A percentile compares a stretch with the other conserved stretches of the same genome.
Conservation (phyloP, 2,797 vertebrate species). For the Tangara arthus region DNA sequence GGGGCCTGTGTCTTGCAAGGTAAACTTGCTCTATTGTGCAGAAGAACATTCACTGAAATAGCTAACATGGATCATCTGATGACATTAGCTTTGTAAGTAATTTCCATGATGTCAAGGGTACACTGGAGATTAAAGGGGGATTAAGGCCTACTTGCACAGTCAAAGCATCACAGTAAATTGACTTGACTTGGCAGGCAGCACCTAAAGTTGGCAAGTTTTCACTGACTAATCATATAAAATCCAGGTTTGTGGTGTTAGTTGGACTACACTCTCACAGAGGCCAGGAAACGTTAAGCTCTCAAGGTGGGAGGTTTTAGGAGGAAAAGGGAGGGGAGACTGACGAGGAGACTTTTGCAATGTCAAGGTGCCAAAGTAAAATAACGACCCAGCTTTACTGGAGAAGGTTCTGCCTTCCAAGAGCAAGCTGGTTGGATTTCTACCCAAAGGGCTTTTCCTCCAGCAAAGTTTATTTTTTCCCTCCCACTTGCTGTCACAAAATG, state of each 20-base stretch:
- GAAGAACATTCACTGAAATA: constrained; percentile 67
- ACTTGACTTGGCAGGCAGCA: constrained; percentile 73
- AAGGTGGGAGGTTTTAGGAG: constrained; percentile 80
- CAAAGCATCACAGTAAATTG: constrained; percentile 75
- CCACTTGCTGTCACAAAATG: constrained; percentile 77
- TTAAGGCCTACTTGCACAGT: constrained; percentile 72
- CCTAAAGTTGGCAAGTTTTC: constrained; percentile 72
- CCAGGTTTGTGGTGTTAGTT: constrained; percentile 63
- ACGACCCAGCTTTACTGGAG: constrained; percentile 81
- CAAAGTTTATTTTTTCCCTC: constrained; percentile 58
- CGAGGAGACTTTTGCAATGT: constrained; percentile 74
- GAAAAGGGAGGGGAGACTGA: constrained; percentile 73
- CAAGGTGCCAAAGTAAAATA: constrained; percentile 80
- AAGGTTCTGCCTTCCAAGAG: constrained; percentile 71
- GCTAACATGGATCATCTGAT: constrained; percentile 74
- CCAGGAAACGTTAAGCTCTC: constrained; percentile 69
- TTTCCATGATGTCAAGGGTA: constrained; percentile 80
- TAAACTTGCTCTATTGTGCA: constrained; percentile 60
- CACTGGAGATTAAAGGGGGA: constrained; percentile 74
- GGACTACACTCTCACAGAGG: constrained; percentile 51
- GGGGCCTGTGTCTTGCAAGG: constrained; percentile 41
- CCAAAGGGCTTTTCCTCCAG: constrained; percentile 72
- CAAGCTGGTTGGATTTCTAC: constrained; percentile 79
- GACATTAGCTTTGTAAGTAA: constrained; percentile 75
- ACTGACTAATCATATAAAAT: constrained; percentile 70